Conservation (phyloP, 2,113 vertebrate species). For the Chrysemys picta region DNA sequence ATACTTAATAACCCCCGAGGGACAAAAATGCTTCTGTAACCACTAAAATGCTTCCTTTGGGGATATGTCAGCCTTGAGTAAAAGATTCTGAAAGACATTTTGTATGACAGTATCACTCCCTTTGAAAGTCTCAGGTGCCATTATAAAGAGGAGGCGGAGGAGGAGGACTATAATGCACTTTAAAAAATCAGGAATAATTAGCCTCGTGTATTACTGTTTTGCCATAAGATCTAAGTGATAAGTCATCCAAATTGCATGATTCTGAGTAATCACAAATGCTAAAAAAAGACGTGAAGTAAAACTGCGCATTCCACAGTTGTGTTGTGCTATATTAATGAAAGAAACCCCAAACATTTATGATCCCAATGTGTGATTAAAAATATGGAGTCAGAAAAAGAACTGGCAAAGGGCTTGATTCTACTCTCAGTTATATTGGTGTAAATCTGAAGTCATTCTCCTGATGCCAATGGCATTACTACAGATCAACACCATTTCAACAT, state of each 20-base stretch:
- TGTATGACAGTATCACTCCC: conserved; percentile 70
- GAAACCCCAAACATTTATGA: neutral
- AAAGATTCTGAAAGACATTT: conserved; percentile 70
- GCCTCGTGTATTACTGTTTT: conserved; percentile 67
- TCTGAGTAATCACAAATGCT: neutral
- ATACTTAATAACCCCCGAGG: conserved; percentile 56
- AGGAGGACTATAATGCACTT: conserved; percentile 25
- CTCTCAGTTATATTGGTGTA: neutral
- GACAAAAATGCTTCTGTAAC: conserved; percentile 59
- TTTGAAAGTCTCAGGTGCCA: conserved; percentile 62
- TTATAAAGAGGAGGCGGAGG: conserved; percentile 38
- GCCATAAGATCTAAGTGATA: conserved; percentile 61
- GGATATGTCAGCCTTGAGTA: conserved; percentile 54
- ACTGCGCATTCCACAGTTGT: neutral
- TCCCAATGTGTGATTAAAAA: accelerated
- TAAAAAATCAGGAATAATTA: conserved; percentile 66
- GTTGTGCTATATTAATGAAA: neutral
- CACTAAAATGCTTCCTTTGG: conserved; percentile 61
- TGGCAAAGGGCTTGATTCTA: accelerated
- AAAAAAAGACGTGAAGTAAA: too few relatives aligned
- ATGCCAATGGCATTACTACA: neutral
- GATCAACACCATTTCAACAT: neutral
- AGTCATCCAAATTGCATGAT: neutral
- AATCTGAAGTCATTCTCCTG: neutral
- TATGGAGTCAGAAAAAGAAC: accelerated